phyloP scores from a whole-genome alignment of 2,797 vertebrate genomes.

The Hirundo rustica region DNA sequence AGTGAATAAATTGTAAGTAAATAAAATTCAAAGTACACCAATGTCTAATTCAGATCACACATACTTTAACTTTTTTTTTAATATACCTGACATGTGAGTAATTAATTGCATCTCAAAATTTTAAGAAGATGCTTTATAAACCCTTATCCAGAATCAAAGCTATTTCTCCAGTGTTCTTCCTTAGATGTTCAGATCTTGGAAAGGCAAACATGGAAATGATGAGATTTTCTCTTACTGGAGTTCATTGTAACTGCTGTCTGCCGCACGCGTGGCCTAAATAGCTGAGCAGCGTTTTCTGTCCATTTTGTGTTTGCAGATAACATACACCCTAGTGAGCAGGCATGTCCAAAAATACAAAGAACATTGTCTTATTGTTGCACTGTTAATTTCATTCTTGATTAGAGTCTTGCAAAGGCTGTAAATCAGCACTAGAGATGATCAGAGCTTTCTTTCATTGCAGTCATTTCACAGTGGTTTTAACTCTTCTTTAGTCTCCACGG shows the following conservation, averaged over 20 bases:
- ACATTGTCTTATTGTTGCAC: not conserved
- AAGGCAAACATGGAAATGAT: not conserved
- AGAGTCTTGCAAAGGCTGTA: slow-evolving; percentile 42
- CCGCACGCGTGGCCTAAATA: fast-evolving
- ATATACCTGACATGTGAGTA: not conserved
- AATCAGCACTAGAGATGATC: slow-evolving; percentile 17
- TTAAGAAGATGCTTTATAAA: not conserved
- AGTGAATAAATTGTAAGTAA: not conserved
- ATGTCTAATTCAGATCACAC: not conserved
- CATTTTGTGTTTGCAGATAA: not conserved
- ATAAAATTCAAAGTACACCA: not conserved
- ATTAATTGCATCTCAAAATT: not conserved
- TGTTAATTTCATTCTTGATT: slow-evolving; percentile 51
- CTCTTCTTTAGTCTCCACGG: not conserved
- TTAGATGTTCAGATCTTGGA: not conserved
- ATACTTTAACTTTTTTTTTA: not conserved
- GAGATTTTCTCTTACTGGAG: not conserved
- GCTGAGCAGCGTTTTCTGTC: not conserved
- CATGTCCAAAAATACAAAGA: not conserved
- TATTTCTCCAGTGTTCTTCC: not conserved
- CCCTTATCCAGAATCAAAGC: not conserved
- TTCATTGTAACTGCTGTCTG: not conserved
- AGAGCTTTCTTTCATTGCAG: not conserved
- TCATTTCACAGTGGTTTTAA: not conserved
- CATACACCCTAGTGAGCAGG: not conserved